Evolutionary conservation across 2,797 vertebrate species (phyloP).

Genomic region (Ictinia mississippiensis): DNA sequence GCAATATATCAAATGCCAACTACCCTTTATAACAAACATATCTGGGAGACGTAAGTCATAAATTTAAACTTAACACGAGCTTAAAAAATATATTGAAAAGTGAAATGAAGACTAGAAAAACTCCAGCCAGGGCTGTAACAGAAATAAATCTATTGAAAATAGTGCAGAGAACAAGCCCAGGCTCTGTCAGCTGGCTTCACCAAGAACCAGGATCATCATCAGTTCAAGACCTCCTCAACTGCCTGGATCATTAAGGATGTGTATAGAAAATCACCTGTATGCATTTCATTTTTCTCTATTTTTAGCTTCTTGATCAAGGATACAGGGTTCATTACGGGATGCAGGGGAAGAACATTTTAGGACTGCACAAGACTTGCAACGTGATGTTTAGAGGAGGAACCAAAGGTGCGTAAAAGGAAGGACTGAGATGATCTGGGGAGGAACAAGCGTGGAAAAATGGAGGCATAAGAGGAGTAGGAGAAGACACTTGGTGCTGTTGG

Average conservation of each 20-base stretch:
- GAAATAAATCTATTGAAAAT: neutral
- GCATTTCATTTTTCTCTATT: neutral
- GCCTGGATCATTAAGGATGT: neutral
- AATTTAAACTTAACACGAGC: neutral
- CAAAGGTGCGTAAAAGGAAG: neutral
- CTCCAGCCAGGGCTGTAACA: neutral
- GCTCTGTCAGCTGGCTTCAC: neutral
- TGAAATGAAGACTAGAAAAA: neutral
- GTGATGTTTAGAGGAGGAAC: neutral
- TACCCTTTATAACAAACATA: neutral
- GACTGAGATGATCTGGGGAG: neutral
- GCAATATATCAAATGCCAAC: neutral
- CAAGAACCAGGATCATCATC: neutral
- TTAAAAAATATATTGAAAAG: neutral
- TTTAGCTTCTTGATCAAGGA: neutral
- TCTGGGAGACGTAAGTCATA: neutral
- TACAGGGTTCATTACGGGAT: neutral
- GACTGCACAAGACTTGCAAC: neutral
- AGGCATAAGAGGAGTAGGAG: neutral
- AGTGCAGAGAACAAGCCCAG: neutral
- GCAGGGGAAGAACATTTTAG: neutral
- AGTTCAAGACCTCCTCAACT: neutral
- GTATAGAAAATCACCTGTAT: neutral
- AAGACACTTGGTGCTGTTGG: neutral
- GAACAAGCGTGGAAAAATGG: neutral